A percentile compares a stretch with the other conserved stretches of the same genome.
These are phyloP conservation scores for Diuraphis noxia DNA, from an alignment of 1,140 invertebrate species.

Conservation along the genomic window DNA sequence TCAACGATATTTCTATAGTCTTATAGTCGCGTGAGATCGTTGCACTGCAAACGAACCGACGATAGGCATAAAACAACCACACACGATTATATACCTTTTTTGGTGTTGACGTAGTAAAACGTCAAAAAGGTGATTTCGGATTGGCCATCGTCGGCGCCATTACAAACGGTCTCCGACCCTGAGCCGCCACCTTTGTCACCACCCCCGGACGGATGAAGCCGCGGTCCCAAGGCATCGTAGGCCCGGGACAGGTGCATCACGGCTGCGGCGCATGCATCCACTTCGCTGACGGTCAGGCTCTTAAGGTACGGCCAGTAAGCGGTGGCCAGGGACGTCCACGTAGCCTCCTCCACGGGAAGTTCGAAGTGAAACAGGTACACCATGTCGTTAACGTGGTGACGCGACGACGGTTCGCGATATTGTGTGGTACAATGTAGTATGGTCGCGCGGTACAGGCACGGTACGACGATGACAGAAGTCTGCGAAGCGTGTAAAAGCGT, in stretches of 20 bases:
- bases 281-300: conserved; percentile 56
- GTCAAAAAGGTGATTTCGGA: background rate
- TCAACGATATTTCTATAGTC: no score
- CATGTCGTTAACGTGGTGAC: background rate
- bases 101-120: conserved; percentile 40
- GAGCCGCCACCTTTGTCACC: background rate
- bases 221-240: background rate
- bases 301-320: conserved; percentile 67
- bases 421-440: background rate
- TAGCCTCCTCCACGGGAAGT: conserved; percentile 56
- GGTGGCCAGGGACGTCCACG: conserved; percentile 63
- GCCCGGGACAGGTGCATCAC: background rate
- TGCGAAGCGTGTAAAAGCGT: conserved; percentile 18
- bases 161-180: no score
- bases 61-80: background rate
- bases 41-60: background rate
- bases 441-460: background rate
- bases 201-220: background rate
- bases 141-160: background rate
- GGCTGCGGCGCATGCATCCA: background rate
- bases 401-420: background rate
- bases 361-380: conserved; percentile 51
- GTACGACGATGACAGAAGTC: background rate
- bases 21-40: no score
- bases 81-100: conserved; percentile 1